These are phyloP conservation scores for Limonius californicus DNA, from an alignment of 1,140 invertebrate species.

Conservation along the genomic window DNA sequence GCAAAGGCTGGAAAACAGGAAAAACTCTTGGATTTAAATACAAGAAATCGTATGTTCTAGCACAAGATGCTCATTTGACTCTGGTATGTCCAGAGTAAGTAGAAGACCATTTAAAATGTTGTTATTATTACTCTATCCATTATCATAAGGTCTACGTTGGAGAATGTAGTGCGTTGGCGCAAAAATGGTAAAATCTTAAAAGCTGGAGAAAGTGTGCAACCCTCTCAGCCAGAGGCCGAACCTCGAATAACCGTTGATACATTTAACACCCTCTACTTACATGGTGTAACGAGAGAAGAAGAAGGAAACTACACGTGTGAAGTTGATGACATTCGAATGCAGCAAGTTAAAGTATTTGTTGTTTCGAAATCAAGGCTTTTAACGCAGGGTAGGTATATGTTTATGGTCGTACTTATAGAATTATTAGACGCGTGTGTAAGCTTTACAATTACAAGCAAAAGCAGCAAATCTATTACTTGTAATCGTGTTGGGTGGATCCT, in stretches of 20 bases:
- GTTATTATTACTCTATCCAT: background rate
- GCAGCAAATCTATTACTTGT: constrained; percentile 24
- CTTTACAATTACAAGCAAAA: constrained; percentile 15
- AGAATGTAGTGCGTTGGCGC: constrained; percentile 50
- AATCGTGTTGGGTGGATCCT: background rate
- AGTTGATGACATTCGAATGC: constrained; percentile 50
- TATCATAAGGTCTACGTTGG: constrained; percentile 46
- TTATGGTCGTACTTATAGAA: background rate
- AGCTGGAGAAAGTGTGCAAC: constrained; percentile 45
- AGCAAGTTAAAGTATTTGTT: constrained; percentile 51
- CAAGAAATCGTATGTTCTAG: constrained; percentile 49
- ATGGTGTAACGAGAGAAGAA: constrained; percentile 51
- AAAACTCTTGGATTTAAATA: constrained; percentile 50
- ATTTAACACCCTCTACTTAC: constrained; percentile 56
- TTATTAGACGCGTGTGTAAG: background rate
- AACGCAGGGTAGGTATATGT: constrained; percentile 36
- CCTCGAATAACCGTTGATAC: constrained; percentile 52
- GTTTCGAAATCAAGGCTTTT: constrained; percentile 47
- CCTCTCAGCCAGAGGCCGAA: constrained; percentile 46
- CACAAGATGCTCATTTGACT: constrained; percentile 51
- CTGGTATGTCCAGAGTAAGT: constrained; percentile 52
- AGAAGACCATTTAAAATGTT: background rate
- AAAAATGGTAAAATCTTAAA: constrained; percentile 47
- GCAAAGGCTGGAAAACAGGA: constrained; percentile 44
- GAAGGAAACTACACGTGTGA: constrained; percentile 57